phyloP scores from a whole-genome alignment of 2,113 vertebrate species.

The Brachypteracias leptosomus region DNA sequence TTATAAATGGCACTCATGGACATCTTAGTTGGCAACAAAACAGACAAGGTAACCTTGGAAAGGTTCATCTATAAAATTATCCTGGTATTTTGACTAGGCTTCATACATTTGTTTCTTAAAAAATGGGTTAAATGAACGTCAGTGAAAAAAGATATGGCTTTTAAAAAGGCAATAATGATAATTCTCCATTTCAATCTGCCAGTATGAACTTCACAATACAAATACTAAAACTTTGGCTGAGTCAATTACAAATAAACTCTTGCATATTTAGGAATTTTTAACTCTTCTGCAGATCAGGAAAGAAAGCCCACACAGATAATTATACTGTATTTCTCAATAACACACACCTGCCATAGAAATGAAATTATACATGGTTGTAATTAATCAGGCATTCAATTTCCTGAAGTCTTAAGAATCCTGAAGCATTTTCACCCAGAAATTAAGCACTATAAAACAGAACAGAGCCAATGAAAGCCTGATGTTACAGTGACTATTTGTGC shows the following conservation, averaged over 20 bases:
- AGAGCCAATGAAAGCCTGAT: not conserved
- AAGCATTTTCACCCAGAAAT: constrained; percentile 1
- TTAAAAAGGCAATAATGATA: not conserved
- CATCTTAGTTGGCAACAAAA: not conserved
- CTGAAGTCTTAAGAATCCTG: not conserved
- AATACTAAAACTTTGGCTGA: not conserved
- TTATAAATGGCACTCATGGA: not conserved
- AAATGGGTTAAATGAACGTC: not conserved
- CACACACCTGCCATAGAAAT: not conserved
- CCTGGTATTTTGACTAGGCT: not conserved
- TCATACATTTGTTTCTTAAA: not conserved
- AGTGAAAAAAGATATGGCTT: not conserved
- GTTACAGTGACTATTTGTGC: not conserved
- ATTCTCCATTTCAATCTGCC: not conserved
- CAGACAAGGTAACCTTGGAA: not conserved
- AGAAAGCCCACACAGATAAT: not conserved
- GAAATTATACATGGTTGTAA: not conserved
- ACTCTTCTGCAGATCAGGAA: not conserved
- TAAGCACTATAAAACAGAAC: not conserved
- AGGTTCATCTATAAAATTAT: not conserved
- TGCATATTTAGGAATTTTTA: not conserved
- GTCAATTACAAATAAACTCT: not conserved
- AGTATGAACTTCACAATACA: not conserved
- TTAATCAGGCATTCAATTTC: not conserved
- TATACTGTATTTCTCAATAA: not conserved